phyloP scores from a whole-genome alignment of 1,140 invertebrate genomes.

The Drosophila prosaltans region DNA sequence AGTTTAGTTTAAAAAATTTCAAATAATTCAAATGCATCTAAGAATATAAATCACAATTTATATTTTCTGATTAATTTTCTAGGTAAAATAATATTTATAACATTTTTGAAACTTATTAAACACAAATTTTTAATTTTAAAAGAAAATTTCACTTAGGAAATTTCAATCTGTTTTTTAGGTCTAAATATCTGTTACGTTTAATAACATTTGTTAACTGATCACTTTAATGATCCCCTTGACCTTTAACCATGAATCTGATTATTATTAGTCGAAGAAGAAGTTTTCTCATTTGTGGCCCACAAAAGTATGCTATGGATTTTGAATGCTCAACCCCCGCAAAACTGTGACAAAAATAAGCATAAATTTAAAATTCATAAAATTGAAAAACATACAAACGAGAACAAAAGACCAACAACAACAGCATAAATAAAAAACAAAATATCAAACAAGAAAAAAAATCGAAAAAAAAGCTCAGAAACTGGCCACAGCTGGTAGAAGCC shows the following conservation, averaged over 20 bases:
- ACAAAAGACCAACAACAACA: slow-evolving; percentile 47
- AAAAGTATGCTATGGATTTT: slow-evolving; percentile 49
- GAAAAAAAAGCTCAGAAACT: slow-evolving; percentile 27
- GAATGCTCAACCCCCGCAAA: slow-evolving; percentile 36
- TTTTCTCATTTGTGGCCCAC: slow-evolving; percentile 62
- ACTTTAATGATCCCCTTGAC: neutral
- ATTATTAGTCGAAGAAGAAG: slow-evolving; percentile 26
- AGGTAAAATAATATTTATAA: no score
- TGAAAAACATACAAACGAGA: slow-evolving; percentile 46
- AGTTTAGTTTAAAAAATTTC: no score
- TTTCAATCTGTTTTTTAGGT: no score
- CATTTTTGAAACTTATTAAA: no score
- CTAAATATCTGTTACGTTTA: no score
- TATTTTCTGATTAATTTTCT: no score
- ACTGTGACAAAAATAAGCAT: slow-evolving; percentile 42
- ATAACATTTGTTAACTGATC: no score
- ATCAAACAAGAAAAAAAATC: slow-evolving; percentile 31
- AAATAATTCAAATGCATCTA: no score
- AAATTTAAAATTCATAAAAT: slow-evolving; percentile 45
- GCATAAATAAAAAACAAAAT: slow-evolving; percentile 43
- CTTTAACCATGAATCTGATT: neutral
- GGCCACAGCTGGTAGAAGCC: slow-evolving; percentile 63
- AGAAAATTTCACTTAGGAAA: no score
- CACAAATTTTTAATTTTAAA: no score
- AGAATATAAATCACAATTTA: no score